Percentiles rank a stretch among this genome's conserved stretches.
Evolutionary conservation across 2,888 invertebrate genomes (phyloP).

Genomic region (Stenoptilia bipunctidactyla): DNA sequence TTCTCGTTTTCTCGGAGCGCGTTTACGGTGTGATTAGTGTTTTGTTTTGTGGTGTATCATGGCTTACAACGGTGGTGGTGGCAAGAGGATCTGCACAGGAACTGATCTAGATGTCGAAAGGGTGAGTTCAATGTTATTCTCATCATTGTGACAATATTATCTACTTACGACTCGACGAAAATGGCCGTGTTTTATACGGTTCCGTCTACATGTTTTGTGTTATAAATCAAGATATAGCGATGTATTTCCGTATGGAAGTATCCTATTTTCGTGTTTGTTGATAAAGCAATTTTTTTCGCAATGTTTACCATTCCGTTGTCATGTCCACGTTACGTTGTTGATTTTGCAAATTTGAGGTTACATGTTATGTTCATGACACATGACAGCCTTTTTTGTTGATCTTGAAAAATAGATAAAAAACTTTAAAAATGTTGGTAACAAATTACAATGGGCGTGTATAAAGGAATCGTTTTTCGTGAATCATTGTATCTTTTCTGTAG

Average conservation of each 20-base stretch:
- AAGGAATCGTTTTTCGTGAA: too few relatives aligned
- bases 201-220: conserved; percentile 45
- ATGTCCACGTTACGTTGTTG: conserved; percentile 56
- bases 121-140: conserved; percentile 38
- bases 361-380: conserved; percentile 48
- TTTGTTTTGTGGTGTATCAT: conserved; percentile 75
- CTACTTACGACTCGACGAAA: conserved; percentile 41
- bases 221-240: conserved; percentile 12
- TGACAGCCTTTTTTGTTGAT: conserved; percentile 30
- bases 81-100: conserved; percentile 66
- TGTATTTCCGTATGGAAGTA: too few relatives aligned
- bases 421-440: not conserved
- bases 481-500: conserved; percentile 8
- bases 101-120: conserved; percentile 65
- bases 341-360: conserved; percentile 58
- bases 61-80: conserved; percentile 80
- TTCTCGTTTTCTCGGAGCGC: conserved; percentile 37
- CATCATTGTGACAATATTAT: conserved; percentile 32
- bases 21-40: conserved; percentile 65
- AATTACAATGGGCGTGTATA: not conserved
- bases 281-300: not conserved
- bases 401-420: too few relatives aligned
- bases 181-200: conserved; percentile 64
- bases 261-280: not conserved
- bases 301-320: conserved; percentile 25